Base-by-base conservation (phyloP, 2,888 invertebrate species). In the Drosophila flavopinicola region DNA sequence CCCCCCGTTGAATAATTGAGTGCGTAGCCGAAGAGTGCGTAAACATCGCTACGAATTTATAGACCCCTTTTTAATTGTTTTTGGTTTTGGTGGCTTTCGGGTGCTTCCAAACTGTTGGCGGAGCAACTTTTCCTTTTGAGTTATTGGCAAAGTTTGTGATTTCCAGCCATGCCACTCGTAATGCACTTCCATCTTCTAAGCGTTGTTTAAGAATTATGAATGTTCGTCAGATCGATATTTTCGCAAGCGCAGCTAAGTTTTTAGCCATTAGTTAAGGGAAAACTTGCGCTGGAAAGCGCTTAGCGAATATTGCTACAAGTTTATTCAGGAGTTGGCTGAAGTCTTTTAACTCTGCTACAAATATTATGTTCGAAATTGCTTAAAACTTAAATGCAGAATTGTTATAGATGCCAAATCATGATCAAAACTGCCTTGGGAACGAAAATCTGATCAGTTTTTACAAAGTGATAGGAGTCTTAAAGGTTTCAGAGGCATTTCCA, bases 101-200 rank as follows among this genome's bases (percentile, higher is more conserved):
- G 10, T 27, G n/a, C 35, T 20, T 20, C 15, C 10, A 11, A 53
- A 11, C 52, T 39, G 32, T 27, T n/a, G 25, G 1, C 27, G 9
- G 1, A 20, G 4, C 5, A 29, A 51, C n/a, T 49, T 77, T 52
- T 25, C 13, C 24, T 20, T 56, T 48, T 33, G 53, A 64, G 61
- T 54, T 58, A 63, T 68, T 75, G 65, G 45, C 35, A 64, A 76
- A 69, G 60, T 79, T 84, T 54, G 58, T 6, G 24, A 54, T 52
- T 49, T 42, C 27, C 6, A 53, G 30, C 9, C 30, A 13, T 44
- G 49, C 39, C 54, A 66, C 56, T 29, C 10, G 47, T 70, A 47
- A 63, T 59, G 59, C 48, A 56, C 54, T 63, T 20, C n/a, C 10
- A 37, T 17, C 17, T 37, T 37, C 6, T 37, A 6, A 35, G 35